Conservation (phyloP, 2,113 vertebrate species). For the Peromyscus californicus region DNA sequence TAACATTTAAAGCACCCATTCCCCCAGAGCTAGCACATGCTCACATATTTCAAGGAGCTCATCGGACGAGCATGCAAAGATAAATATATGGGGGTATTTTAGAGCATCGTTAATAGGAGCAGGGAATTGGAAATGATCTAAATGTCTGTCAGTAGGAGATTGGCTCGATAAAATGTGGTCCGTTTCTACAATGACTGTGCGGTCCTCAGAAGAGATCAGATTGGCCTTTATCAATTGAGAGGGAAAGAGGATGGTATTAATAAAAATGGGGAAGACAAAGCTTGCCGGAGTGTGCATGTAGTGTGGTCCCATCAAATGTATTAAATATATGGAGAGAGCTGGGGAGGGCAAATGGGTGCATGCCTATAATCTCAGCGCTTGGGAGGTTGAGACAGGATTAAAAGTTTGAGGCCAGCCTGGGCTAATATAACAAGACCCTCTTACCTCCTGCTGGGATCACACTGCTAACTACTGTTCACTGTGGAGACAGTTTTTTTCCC, state of each 20-base stretch:
- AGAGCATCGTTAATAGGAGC: constrained; percentile 1
- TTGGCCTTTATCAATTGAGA: constrained; percentile 7
- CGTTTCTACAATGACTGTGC: constrained; percentile 11
- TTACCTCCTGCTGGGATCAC: not conserved
- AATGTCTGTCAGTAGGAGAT: not conserved
- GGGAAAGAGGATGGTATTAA: not conserved
- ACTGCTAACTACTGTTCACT: not conserved
- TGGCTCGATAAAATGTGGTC: not conserved
- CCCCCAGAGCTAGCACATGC: constrained; percentile 6
- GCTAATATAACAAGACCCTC: not conserved
- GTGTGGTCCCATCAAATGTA: not conserved
- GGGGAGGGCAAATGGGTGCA: too few species aligned
- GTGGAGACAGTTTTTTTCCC: not conserved
- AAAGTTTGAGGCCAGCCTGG: not conserved
- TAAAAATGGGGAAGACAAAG: not conserved
- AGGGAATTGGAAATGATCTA: constrained; percentile 36
- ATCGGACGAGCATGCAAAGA: constrained; percentile 1
- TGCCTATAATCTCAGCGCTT: not conserved
- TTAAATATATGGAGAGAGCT: not conserved
- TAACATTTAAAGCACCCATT: constrained; percentile 58
- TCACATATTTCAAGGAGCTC: constrained; percentile 43
- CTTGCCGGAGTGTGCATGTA: not conserved
- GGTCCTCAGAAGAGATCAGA: not conserved
- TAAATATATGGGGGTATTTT: constrained; percentile 32
- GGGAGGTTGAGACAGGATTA: not conserved